These are phyloP conservation scores for Seriola aureovittata DNA, from an alignment of 2,113 vertebrate genomes.

Conservation along the genomic window DNA sequence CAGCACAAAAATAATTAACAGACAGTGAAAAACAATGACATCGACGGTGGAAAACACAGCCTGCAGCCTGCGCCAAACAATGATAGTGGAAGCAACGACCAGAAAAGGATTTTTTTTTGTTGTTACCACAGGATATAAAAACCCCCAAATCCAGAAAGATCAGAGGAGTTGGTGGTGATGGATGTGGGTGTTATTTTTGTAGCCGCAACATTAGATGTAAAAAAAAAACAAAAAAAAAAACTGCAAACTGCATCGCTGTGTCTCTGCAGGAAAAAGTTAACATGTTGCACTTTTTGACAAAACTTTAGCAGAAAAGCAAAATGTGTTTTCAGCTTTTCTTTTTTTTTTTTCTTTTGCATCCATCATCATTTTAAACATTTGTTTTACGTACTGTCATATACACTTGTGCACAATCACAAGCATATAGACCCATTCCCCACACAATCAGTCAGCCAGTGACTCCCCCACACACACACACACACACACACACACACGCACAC, in stretches of 20 bases:
- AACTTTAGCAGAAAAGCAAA: background rate
- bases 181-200: constrained; percentile 17
- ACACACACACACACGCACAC: constrained; percentile 39
- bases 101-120: constrained; percentile 30
- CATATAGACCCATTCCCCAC: constrained; percentile 56
- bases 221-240: background rate
- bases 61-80: constrained; percentile 63
- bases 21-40: constrained; percentile 75
- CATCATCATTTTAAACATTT: background rate
- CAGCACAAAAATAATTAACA: constrained; percentile 79
- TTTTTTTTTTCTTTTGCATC: background rate
- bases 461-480: constrained; percentile 62
- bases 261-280: background rate
- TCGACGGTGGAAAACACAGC: constrained; percentile 64
- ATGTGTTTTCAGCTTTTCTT: background rate
- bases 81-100: constrained; percentile 57
- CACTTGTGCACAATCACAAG: constrained; percentile 23
- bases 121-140: constrained; percentile 38
- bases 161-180: background rate
- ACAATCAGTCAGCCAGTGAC: constrained; percentile 60
- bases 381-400: background rate
- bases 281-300: background rate
- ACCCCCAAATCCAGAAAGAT: constrained; percentile 19
- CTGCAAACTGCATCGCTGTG: background rate
- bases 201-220: background rate